Percentiles rank a stretch among this genome's conserved stretches.
Evolutionary conservation across 2,888 invertebrate species (phyloP).

Genomic region (Ametastegia equiseti): DNA sequence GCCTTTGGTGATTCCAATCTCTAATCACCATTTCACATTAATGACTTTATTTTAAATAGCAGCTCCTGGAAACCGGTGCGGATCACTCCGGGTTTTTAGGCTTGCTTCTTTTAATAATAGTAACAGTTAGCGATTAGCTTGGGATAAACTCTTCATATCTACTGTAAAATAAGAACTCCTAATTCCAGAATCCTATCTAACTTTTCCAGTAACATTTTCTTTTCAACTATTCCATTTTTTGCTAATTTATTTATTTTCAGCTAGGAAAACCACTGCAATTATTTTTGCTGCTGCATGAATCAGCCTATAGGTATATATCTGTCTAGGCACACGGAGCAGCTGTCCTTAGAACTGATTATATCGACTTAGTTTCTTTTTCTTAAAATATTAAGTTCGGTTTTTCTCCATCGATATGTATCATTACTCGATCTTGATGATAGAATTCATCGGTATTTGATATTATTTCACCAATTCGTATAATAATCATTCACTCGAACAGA

Average conservation of each 20-base stretch:
- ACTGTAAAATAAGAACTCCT: conserved; percentile 56
- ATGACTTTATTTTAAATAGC: conserved; percentile 63
- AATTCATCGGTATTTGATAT: not conserved
- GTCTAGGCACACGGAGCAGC: conserved; percentile 75
- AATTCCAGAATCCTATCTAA: conserved; percentile 45
- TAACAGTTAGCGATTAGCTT: conserved; percentile 58
- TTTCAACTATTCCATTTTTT: conserved; percentile 54
- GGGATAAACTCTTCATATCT: conserved; percentile 52
- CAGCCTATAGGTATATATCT: conserved; percentile 60
- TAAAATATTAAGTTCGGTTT: not conserved
- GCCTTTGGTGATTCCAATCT: conserved; percentile 43
- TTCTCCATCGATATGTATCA: not conserved
- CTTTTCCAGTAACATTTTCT: conserved; percentile 38
- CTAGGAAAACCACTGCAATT: conserved; percentile 69
- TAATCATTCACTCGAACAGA: not conserved
- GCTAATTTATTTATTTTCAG: conserved; percentile 70
- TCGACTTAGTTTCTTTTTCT: not conserved
- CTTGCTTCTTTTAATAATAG: conserved; percentile 68
- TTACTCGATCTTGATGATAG: not conserved
- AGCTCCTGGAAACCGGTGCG: conserved; percentile 73
- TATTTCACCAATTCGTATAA: not conserved
- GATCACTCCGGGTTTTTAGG: conserved; percentile 66
- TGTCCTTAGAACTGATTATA: conserved; percentile 60
- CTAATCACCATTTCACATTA: conserved; percentile 44
- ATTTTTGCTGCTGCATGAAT: conserved; percentile 74